phyloP scores from a whole-genome alignment of 1,140 invertebrate species.

The Pomacea maculata region DNA sequence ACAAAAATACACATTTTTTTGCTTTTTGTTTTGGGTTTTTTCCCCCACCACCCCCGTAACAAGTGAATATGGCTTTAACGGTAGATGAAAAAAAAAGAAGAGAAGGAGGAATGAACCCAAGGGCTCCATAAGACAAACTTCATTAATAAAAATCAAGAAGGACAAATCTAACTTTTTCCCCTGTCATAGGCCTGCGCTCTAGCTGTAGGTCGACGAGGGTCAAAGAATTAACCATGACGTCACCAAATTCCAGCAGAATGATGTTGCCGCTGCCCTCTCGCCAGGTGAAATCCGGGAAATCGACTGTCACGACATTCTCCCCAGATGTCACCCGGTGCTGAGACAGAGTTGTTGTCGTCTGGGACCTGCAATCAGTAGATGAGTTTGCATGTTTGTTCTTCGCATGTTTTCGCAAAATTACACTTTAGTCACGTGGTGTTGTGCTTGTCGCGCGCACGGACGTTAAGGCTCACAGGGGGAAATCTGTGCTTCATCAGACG shows the following conservation, averaged over 20 bases:
- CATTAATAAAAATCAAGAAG: too few species aligned
- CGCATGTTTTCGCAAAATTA: too few species aligned
- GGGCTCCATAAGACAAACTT: too few species aligned
- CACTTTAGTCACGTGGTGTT: too few species aligned
- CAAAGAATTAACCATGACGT: not conserved
- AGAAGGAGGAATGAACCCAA: too few species aligned
- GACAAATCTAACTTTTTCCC: slow-evolving; percentile 15
- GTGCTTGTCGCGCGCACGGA: too few species aligned
- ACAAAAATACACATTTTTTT: not conserved
- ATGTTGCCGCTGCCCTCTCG: slow-evolving; percentile 24
- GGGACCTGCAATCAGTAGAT: not conserved
- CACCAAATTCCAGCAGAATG: slow-evolving; percentile 24
- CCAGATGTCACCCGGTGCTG: not conserved
- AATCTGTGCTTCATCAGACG: too few species aligned
- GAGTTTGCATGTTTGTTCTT: not conserved
- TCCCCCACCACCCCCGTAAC: not conserved
- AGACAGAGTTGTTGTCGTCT: not conserved
- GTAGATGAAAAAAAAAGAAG: too few species aligned
- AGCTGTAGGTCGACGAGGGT: slow-evolving; percentile 23
- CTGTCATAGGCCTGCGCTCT: slow-evolving; percentile 23
- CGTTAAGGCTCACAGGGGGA: too few species aligned
- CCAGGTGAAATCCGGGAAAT: slow-evolving; percentile 44
- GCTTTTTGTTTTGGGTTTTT: not conserved
- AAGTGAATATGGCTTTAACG: not conserved
- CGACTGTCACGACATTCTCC: slow-evolving; percentile 7